Evolutionary conservation across 2,113 vertebrate genomes (phyloP).

Genomic region (Illadopsis cleaveri): DNA sequence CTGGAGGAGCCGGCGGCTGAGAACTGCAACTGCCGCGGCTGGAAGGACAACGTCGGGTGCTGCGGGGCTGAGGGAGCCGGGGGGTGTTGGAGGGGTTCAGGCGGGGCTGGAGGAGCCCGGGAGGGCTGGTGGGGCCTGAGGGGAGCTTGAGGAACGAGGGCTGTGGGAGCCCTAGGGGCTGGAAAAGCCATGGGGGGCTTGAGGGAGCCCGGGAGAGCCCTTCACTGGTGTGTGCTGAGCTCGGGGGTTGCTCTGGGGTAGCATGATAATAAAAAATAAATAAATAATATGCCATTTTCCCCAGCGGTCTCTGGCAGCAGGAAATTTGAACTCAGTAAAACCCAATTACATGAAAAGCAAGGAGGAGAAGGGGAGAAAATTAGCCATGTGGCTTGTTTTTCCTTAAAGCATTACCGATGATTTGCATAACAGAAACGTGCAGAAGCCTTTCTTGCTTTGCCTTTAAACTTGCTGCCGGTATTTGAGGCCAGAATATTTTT

Average conservation of each 20-base stretch:
- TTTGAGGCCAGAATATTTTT: neutral
- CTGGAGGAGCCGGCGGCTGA: neutral
- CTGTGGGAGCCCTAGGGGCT: neutral
- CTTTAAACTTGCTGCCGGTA: neutral
- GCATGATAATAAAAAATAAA: neutral
- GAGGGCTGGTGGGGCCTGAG: neutral
- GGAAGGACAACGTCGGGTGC: neutral
- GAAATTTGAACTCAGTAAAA: neutral
- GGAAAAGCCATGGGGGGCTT: neutral
- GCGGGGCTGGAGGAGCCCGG: neutral
- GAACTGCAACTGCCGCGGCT: neutral
- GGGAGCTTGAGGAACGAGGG: neutral
- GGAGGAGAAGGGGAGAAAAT: neutral
- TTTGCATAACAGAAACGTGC: neutral
- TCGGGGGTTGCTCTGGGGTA: neutral
- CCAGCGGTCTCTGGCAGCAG: neutral
- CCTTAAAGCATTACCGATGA: neutral
- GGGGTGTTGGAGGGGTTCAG: neutral
- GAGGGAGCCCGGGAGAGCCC: too few species aligned
- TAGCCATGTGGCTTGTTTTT: neutral
- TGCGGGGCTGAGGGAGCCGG: neutral
- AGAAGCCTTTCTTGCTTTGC: neutral
- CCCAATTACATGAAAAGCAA: neutral
- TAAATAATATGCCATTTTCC: fast-evolving
- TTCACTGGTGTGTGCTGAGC: neutral